Conservation (phyloP, 1,140 invertebrate genomes). For the Platorchestia sp. region DNA sequence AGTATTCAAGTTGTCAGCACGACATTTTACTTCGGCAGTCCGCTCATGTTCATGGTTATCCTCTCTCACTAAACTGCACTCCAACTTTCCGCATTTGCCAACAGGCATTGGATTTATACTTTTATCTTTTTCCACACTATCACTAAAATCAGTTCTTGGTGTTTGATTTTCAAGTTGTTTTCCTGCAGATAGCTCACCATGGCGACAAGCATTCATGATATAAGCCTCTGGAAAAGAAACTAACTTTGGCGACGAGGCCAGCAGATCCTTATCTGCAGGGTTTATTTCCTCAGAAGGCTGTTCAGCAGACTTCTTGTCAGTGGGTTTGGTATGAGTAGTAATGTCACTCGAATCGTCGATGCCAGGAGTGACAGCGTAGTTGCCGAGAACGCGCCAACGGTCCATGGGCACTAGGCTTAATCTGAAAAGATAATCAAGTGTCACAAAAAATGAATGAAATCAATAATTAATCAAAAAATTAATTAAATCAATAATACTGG, state of each 20-base stretch:
- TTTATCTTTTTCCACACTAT: neutral
- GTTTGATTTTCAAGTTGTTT: neutral
- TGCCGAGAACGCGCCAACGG: neutral
- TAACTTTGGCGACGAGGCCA: neutral
- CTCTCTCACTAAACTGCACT: neutral
- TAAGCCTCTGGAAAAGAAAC: slow-evolving; percentile 17
- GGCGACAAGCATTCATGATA: neutral
- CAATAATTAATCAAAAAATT: neutral
- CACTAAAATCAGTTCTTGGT: too few species aligned
- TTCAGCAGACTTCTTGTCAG: neutral
- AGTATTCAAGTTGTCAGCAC: neutral
- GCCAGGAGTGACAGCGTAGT: neutral
- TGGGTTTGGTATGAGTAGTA: neutral
- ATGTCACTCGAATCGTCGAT: neutral
- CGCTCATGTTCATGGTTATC: neutral
- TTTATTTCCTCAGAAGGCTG: neutral
- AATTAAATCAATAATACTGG: too few species aligned
- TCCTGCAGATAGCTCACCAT: neutral
- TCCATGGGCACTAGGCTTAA: slow-evolving; percentile 29
- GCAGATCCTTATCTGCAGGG: neutral
- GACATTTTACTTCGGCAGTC: neutral
- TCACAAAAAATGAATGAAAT: neutral
- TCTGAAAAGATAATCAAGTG: neutral
- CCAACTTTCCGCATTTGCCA: neutral
- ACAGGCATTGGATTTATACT: neutral